A percentile compares a stretch with the other conserved stretches of the same genome.
These are phyloP conservation scores for Cecropterus lyciades DNA, from an alignment of 1,140 invertebrate species.

Conservation along the genomic window DNA sequence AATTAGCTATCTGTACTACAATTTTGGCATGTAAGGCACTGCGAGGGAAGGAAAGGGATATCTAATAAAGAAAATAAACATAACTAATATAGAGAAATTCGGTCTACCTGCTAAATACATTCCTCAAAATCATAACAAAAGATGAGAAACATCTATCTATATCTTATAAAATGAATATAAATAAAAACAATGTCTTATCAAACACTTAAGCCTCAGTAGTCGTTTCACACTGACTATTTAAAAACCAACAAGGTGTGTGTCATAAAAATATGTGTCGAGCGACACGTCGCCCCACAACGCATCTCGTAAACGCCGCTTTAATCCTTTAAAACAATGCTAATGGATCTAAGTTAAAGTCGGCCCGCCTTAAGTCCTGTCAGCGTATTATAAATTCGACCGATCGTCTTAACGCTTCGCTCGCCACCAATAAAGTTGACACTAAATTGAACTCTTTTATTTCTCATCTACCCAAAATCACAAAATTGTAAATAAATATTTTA, in stretches of 20 bases:
- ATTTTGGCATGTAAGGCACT: too few relatives aligned
- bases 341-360: constrained; percentile 73
- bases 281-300: constrained; percentile 62
- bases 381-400: constrained; percentile 66
- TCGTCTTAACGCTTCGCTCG: constrained; percentile 76
- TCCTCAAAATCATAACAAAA: not conserved
- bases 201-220: constrained; percentile 68
- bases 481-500: constrained; percentile 82
- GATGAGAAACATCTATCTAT: constrained; percentile 1
- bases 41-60: too few relatives aligned
- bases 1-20: too few relatives aligned
- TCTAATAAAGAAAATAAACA: too few relatives aligned
- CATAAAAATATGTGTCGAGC: constrained; percentile 77
- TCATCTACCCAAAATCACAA: constrained; percentile 69
- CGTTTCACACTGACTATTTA: constrained; percentile 72
- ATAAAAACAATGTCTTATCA: constrained; percentile 61
- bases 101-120: too few relatives aligned
- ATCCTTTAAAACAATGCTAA: constrained; percentile 84
- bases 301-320: constrained; percentile 68
- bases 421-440: constrained; percentile 81
- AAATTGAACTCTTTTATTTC: constrained; percentile 75
- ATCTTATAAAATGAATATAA: constrained; percentile 42
- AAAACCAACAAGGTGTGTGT: constrained; percentile 71
- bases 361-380: constrained; percentile 76
- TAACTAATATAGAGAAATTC: too few relatives aligned